A percentile compares a stretch with the other conserved stretches of the same genome.
These are phyloP conservation scores for Todiramphus saurophagus DNA, from an alignment of 2,113 vertebrate species.

Conservation along the genomic window DNA sequence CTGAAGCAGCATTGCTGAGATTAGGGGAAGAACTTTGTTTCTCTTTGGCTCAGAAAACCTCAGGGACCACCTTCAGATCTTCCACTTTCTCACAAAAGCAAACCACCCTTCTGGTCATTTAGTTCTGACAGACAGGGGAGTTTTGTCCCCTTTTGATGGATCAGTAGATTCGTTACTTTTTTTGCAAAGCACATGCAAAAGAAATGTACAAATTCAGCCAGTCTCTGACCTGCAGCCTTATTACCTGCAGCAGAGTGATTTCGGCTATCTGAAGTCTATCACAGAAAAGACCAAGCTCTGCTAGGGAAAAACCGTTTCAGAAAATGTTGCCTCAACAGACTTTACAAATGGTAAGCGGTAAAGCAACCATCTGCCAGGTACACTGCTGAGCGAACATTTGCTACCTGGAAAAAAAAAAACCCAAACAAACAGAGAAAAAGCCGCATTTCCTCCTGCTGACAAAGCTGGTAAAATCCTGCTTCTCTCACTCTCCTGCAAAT, in stretches of 20 bases:
- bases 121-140: background rate
- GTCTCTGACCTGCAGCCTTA: background rate
- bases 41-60: background rate
- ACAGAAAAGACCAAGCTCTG: background rate
- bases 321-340: background rate
- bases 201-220: background rate
- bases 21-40: background rate
- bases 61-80: background rate
- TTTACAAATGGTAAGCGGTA: background rate
- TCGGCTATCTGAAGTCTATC: background rate
- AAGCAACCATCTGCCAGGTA: background rate
- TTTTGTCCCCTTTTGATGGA: background rate
- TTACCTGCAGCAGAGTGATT: background rate
- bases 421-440: background rate
- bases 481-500: background rate
- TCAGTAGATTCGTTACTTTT: background rate
- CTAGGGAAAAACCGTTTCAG: background rate
- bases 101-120: background rate
- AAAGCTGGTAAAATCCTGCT: background rate
- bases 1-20: background rate
- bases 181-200: background rate
- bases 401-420: background rate
- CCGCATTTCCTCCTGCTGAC: background rate
- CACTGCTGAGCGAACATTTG: background rate
- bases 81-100: background rate